Base-by-base conservation (phyloP, 2,888 invertebrate species). In the Synergus japonicus region DNA sequence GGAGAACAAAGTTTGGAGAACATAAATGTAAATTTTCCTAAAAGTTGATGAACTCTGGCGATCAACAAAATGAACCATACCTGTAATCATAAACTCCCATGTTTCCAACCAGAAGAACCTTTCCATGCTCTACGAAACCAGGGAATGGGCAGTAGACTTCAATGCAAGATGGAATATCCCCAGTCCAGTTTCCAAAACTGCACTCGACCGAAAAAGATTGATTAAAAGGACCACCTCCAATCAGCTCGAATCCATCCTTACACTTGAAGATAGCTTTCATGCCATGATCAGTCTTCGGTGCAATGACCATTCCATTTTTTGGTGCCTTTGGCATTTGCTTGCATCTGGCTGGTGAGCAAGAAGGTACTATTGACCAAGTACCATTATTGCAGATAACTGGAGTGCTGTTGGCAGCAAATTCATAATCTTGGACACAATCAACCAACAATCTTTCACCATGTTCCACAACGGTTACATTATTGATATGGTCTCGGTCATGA, bases 231-330 rank as follows among this genome's bases (percentile, higher is more conserved):
- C 96, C 97, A 4, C 91, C 91, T 4, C 94, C 95, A 63, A 95
- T 94, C n/a, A 98, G 92, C 81, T 95, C 95, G 90, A 94, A 99
- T 0, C 99, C 99, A 88, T 99, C 98, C 88, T 97, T 97, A 90
- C 99, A 99, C 84, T 96, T 95, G 92, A 98, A 99, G 44, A 97
- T 94, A 0, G 99, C 99, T 89, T 96, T 96, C 96, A 98, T 98
- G 0, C 98, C 98, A 89, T 99, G 99, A 83, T 98, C 97, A n/a
- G 98, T 98, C 90, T 98, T 98, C 0, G 99, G 98, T 0, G 98
- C 99, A 79, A 99, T 96, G 5, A 99, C 98, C 95, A 98, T 97
- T 0, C 99, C 99, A 88, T 98, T 96, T 78, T 97, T 96, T 0
- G 99, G 98, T 4, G 96, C 94, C 81, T 94, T 95, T 0, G 98